Percentiles rank a stretch among this genome's conserved stretches.
Conservation (phyloP, 2,888 invertebrate genomes). For the Hydriomena furcata region DNA sequence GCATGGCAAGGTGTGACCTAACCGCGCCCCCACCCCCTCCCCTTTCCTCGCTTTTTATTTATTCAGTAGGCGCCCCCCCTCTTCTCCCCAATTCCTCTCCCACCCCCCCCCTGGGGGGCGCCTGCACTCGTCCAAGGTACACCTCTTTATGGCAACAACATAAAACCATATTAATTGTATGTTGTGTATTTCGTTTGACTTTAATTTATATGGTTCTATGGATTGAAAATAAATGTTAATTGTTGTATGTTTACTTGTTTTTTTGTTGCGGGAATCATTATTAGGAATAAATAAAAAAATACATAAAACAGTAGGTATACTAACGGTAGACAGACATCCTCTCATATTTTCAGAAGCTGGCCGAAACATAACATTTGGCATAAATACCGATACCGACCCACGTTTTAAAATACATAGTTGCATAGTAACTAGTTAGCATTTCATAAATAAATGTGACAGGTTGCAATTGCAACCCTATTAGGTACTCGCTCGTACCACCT, state of each 20-base stretch:
- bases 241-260: constrained; percentile 76
- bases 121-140: constrained; percentile 17
- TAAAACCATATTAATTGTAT: constrained; percentile 74
- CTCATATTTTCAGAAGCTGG: too few species aligned
- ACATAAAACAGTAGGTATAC: too few species aligned
- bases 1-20: constrained; percentile 40
- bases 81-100: constrained; percentile 13
- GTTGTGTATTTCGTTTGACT: constrained; percentile 76
- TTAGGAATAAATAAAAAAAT: too few species aligned
- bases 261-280: too few species aligned
- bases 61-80: constrained; percentile 37
- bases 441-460: too few species aligned
- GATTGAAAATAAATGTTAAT: constrained; percentile 81
- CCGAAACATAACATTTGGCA: too few species aligned
- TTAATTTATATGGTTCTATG: constrained; percentile 81
- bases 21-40: constrained; percentile 24
- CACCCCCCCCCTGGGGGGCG: constrained; percentile 4
- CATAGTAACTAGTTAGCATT: too few species aligned
- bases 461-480: too few species aligned
- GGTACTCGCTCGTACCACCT: too few species aligned
- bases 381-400: too few species aligned
- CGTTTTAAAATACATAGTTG: too few species aligned
- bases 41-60: constrained; percentile 43
- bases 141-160: constrained; percentile 56
- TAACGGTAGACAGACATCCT: too few species aligned